phyloP scores from a whole-genome alignment of 2,113 vertebrate species.

The rabbit (Oryctolagus cuniculus) region DNA sequence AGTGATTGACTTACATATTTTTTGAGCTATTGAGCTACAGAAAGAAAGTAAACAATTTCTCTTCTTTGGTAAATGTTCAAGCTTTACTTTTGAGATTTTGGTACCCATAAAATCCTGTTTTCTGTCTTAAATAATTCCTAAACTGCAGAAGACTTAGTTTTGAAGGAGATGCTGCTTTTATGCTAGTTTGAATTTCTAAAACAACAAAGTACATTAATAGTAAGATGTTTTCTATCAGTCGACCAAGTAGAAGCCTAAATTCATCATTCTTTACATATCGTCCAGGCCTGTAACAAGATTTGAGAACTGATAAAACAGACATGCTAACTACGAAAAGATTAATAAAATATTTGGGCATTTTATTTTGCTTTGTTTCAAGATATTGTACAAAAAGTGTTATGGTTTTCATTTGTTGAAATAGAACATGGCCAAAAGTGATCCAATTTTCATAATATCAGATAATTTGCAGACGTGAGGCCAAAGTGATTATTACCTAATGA shows the following conservation, averaged over 20 bases:
- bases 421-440: not conserved
- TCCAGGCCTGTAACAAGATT: not conserved
- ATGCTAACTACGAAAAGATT: not conserved
- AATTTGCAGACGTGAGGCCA: not conserved
- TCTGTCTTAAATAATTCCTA: constrained; percentile 3
- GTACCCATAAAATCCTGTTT: not conserved
- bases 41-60: not conserved
- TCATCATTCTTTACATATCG: not conserved
- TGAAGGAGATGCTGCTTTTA: not conserved
- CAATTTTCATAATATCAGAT: not conserved
- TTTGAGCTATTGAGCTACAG: not conserved
- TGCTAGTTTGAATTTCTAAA: not conserved
- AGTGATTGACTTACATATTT: not conserved
- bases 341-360: not conserved
- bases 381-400: not conserved
- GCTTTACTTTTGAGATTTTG: not conserved
- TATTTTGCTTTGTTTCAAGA: constrained; percentile 35
- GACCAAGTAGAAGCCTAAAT: not conserved
- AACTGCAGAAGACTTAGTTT: not conserved
- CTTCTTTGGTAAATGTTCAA: not conserved
- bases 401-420: constrained; percentile 28
- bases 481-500: constrained; percentile 16
- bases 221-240: not conserved
- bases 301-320: constrained; percentile 32
- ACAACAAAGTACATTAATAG: not conserved